These are phyloP conservation scores for Triplophysa tibetana DNA, from an alignment of 2,113 vertebrate genomes.

Conservation along the genomic window DNA sequence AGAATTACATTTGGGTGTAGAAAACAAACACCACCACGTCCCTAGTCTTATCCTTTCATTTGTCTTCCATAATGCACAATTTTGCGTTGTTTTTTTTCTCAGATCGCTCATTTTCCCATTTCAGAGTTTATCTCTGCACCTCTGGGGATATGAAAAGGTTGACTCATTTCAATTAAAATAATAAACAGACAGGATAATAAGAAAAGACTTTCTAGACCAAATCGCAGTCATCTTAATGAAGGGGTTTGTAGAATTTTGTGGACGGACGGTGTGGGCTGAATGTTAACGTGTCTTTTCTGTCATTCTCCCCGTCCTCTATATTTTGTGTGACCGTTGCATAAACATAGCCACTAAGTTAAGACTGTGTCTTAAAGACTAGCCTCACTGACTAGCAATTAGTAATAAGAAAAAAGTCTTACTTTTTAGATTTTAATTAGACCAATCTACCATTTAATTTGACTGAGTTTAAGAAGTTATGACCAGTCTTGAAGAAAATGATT, in stretches of 20 bases:
- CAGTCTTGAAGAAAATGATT: too few species aligned
- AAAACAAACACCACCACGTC: not conserved
- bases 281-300: constrained; percentile 45
- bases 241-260: constrained; percentile 31
- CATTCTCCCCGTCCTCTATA: not conserved
- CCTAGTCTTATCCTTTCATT: not conserved
- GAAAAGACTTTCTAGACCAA: constrained; percentile 44
- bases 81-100: constrained; percentile 31
- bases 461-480: too few species aligned
- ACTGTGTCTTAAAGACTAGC: too few species aligned
- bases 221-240: constrained; percentile 57
- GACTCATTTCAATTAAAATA: constrained; percentile 63
- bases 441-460: too few species aligned
- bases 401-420: not conserved
- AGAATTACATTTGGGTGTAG: constrained; percentile 3
- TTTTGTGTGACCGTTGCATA: not conserved
- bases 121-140: constrained; percentile 55
- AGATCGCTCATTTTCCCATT: constrained; percentile 52
- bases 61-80: constrained; percentile 36
- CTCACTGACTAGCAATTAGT: too few species aligned
- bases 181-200: constrained; percentile 52
- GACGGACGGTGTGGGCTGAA: constrained; percentile 34
- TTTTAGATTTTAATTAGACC: too few species aligned
- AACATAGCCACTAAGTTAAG: too few species aligned
- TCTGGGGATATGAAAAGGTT: constrained; percentile 55